These are phyloP conservation scores for Halichoerus grypus DNA, from an alignment of 2,113 vertebrate genomes.

Conservation along the genomic window DNA sequence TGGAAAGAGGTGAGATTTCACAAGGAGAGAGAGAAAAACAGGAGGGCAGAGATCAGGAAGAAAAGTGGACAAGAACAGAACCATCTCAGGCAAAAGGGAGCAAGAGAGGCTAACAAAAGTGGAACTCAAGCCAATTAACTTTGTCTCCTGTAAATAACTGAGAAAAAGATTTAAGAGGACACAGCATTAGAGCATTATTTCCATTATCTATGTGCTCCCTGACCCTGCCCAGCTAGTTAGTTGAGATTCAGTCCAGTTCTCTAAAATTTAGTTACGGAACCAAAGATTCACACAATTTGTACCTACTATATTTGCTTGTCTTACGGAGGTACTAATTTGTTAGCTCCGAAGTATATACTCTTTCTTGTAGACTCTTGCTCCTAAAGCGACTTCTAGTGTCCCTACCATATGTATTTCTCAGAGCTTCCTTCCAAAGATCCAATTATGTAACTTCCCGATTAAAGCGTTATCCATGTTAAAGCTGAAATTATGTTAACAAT, in stretches of 20 bases:
- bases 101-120: neutral
- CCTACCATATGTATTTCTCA: constrained; percentile 27
- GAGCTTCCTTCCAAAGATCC: constrained; percentile 23
- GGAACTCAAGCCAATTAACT: neutral
- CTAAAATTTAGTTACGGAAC: neutral
- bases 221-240: neutral
- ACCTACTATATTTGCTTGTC: neutral
- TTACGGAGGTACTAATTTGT: neutral
- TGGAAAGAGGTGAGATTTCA: neutral
- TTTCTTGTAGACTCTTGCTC: neutral
- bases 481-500: constrained; percentile 37
- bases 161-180: constrained; percentile 18
- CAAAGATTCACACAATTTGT: constrained; percentile 21
- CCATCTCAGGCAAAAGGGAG: neutral
- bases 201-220: neutral
- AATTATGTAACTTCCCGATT: constrained; percentile 26
- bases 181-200: neutral
- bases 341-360: neutral
- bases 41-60: neutral
- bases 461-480: constrained; percentile 29
- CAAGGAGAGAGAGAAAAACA: neutral
- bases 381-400: neutral
- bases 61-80: constrained; percentile 9
- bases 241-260: neutral
- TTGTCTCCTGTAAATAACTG: constrained; percentile 16